Base-by-base conservation (phyloP, 35 echinoderm and acorn worm genomes). In the Eucidaris tribuloides region DNA sequence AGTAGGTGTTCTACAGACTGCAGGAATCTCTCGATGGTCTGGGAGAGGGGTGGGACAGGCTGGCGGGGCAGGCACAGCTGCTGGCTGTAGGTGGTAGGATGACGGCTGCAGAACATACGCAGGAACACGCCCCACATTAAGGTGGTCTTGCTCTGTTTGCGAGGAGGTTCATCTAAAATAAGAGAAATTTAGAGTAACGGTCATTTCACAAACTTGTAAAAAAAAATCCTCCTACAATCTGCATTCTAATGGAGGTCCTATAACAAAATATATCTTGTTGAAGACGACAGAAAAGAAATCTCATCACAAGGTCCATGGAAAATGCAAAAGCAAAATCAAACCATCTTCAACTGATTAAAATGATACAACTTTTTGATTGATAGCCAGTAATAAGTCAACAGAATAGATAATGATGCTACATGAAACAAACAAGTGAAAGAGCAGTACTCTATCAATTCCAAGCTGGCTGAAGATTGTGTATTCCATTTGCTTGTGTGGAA, bases 41-140 rank as follows among this genome's bases (percentile, higher is more conserved):
- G 63, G 7, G 60, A 63, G 36, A 92, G 43, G 19, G 84, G 59
- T 2, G 90, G 90, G 13, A 92, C 90, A 11, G 90, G 83, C 78
- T 81, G 64, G 3, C 90, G 62, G 4, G 90, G 90, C 65, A 92
- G 45, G 71, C 90, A 87, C 24, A 82, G 78, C 71, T 92, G 90
- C 49, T 68, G 86, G 58, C 78, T 83, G 79, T 82, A 92, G 29
- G 90, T 92, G 30, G 77, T 74, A 15, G 90, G 90, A 31, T 60
- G 46, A 15, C 62, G 77, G 29, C 90, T 85, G 37, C 84, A 76
- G 55, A 92, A 44, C 62, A 92, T 71, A 25, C 90, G 78, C 1
- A 92, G 78, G 7, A 72, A 20, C 18, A 72, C 55, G 7, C 84
- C 78, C 90, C 90, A 92, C 44, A 77, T 30, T 20, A 80, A 45